Base-by-base conservation (phyloP, 2,888 invertebrate species). In the Hecatera dysodea region DNA sequence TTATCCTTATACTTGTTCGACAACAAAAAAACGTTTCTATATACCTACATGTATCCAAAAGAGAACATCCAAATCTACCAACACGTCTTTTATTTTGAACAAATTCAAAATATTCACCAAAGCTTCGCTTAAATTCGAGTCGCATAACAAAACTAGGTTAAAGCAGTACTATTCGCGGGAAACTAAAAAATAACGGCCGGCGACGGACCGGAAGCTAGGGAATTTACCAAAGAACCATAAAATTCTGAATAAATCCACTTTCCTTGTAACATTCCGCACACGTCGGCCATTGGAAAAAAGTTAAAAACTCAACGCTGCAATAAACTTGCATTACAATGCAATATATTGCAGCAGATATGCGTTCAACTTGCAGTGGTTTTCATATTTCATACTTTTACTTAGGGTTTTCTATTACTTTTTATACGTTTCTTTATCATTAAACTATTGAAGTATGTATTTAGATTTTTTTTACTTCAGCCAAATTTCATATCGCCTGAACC, bases 101-200 rank as follows among this genome's bases (percentile, higher is more conserved):
- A 2, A 42, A 44, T 50, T 53, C 27, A 24, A 59, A 61, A 36
- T 67, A 15, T 22, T 29, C 8, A 9, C 36, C 36, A 50, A 36
- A 68, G 2, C 22, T 24, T 19, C 12, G 17, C 22, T 75, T 19
- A 22, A 12, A 56, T 62, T 42, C 22, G 33, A 67, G 71, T 72
- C 66, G 39, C 86, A 85, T 77, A 87, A 80, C 67, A 82, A 89
- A 92, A 91, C 82, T 92, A 85, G 93, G 93, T 92, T 92, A 91
- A 87, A 87, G 73, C 82, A 73, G 82, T 80, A 56, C 15, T 39
- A 87, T 87, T 90, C 77, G 84, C 84, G 83, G 87, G 86, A 88
- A 90, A 86, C 82, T 81, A 85, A 80, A 87, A 86, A 89, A 90
- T 90, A 86, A 85, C 72, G 68, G 77, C 56, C 62, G 67, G 55